Base-by-base conservation (phyloP, 2,797 vertebrate genomes). In the Enoplosus armatus region DNA sequence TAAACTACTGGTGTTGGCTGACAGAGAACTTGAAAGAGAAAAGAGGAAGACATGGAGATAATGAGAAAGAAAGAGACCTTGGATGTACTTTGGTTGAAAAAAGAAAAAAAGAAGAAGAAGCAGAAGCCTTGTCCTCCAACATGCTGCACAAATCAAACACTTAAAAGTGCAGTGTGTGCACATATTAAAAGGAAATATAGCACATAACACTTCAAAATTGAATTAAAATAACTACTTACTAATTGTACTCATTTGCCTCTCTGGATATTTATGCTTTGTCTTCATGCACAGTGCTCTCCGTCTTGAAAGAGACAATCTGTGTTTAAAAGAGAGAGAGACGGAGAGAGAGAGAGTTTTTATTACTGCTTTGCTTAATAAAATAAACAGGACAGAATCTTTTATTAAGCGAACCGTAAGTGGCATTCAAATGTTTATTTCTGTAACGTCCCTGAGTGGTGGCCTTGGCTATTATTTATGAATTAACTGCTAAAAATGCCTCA, bases 381-480 rank as follows among this genome's bases (percentile, higher is more conserved):
- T 76, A 66, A 73, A 58, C 54, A 74, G 35, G 27, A 60, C 58
- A 50, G 35, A 67, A 79, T 84, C 24, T 79, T 77, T 88, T 80
- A 84, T 73, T 72, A 62, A 61, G 27, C 60, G 18, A 75, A 72
- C 50, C 71, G 61, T 76, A 53, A 84, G 71, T 62, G 73, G 58
- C 53, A 70, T 80, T 82, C 53, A 77, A 77, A 74, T 81, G 65
- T 87, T 90, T 85, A 77, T 82, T 84, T 81, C 53, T 84, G 64
- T 73, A 67, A 59, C 35, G 59, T 79, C 74, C 33, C 59, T 1
- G n/a, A 73, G 77, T 56, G 12, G 24, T 82, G 63, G 84, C 63
- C 37, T 54, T 47, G 59, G 64, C 26, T 73, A 73, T 80, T 85
- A 77, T 85, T 89, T 89, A 83, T 85, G 78, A 86, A 88, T 85